These are phyloP conservation scores for Eira barbara DNA, from an alignment of 2,113 vertebrate genomes.

Conservation along the genomic window DNA sequence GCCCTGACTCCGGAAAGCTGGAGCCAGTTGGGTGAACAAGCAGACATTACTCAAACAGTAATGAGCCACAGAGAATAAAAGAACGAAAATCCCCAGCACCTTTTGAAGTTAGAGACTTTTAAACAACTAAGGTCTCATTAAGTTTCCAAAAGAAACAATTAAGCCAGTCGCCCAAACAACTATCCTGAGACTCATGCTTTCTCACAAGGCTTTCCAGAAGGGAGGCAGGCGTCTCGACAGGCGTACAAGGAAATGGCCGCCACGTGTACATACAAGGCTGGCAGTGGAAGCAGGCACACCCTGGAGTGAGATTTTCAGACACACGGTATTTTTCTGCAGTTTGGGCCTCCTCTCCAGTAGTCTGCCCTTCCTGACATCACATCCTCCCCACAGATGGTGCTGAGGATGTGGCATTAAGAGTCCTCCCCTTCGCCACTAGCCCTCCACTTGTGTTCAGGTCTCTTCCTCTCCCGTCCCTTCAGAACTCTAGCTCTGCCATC, in stretches of 20 bases:
- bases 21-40: background rate
- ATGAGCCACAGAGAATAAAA: constrained; percentile 48
- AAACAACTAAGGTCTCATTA: constrained; percentile 31
- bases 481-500: background rate
- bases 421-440: fast-evolving
- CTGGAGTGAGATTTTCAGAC: constrained; percentile 13
- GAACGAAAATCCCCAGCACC: constrained; percentile 41
- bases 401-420: too few relatives aligned
- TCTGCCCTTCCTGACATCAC: background rate
- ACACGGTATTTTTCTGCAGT: background rate
- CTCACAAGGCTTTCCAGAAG: constrained; percentile 22
- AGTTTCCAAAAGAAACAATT: constrained; percentile 4
- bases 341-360: background rate
- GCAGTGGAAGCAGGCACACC: background rate
- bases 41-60: constrained; percentile 48
- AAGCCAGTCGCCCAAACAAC: constrained; percentile 14
- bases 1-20: background rate
- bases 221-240: background rate
- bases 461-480: background rate
- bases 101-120: constrained; percentile 41
- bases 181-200: background rate
- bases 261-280: background rate
- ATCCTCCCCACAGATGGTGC: fast-evolving
- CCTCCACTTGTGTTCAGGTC: background rate
- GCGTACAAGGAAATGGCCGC: background rate